These are phyloP conservation scores for Sylvia borin DNA, from an alignment of 2,797 vertebrate species.

Conservation along the genomic window DNA sequence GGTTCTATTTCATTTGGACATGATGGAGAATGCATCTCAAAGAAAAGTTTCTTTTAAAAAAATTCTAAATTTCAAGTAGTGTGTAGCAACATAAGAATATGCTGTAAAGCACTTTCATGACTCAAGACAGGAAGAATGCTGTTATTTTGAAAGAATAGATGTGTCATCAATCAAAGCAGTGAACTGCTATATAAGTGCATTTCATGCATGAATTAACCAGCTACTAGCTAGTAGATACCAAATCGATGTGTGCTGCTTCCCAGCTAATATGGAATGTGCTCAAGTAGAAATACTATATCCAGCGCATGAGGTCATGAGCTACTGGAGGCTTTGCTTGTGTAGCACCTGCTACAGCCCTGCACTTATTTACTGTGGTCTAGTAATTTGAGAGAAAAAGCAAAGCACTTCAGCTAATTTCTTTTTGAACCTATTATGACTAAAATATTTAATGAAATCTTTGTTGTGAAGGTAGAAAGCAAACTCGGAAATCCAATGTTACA, in stretches of 20 bases:
- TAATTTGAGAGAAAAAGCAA: not conserved
- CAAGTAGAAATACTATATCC: not conserved
- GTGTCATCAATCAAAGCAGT: constrained; percentile 4
- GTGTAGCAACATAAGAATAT: not conserved
- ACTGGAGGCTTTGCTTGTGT: not conserved
- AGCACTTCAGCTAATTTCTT: not conserved
- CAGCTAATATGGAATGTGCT: not conserved
- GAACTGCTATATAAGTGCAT: not conserved
- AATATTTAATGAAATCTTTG: not conserved
- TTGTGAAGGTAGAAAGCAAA: not conserved
- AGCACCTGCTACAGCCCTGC: not conserved
- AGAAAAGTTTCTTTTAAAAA: not conserved
- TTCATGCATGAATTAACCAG: constrained; percentile 26
- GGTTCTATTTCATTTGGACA: not conserved
- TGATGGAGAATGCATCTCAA: not conserved
- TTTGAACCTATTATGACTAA: not conserved
- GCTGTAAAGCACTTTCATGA: not conserved
- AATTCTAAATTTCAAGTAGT: not conserved
- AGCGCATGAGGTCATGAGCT: not conserved
- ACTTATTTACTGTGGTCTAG: not conserved
- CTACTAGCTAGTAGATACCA: constrained; percentile 4
- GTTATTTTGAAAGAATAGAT: not conserved
- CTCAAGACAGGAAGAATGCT: not conserved
- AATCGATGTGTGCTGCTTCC: not conserved
- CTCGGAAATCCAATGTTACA: not conserved